Evolutionary conservation across 2,113 vertebrate species (phyloP).

Genomic region (Cynocephalus volans): DNA sequence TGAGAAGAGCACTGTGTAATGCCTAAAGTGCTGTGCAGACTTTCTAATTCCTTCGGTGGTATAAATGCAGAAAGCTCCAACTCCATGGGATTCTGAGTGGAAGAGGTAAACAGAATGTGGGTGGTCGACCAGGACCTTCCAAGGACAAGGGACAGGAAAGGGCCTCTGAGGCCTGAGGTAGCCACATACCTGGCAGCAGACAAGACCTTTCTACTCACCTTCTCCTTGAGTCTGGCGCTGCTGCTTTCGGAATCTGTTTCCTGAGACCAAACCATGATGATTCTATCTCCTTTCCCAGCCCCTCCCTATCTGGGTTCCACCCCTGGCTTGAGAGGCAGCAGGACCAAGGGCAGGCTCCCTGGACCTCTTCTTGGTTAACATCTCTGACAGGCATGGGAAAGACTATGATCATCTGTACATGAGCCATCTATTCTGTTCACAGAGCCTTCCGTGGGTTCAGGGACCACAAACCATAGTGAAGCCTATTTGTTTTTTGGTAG

Average conservation of each 20-base stretch:
- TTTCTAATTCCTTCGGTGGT: not conserved
- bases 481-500: slow-evolving; percentile 37
- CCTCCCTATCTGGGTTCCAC: not conserved
- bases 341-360: not conserved
- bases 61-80: not conserved
- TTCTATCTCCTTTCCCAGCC: not conserved
- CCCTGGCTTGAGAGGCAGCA: not conserved
- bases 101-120: not conserved
- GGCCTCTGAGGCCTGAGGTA: not conserved
- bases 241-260: not conserved
- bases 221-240: not conserved
- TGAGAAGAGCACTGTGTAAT: not conserved
- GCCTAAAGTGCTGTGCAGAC: not conserved
- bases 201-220: not conserved
- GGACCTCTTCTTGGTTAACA: not conserved
- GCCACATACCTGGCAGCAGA: not conserved
- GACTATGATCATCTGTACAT: not conserved
- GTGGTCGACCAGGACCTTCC: not conserved
- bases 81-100: not conserved
- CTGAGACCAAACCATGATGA: not conserved
- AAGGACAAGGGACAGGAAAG: not conserved
- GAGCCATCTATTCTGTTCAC: not conserved
- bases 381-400: not conserved
- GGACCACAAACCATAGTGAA: not conserved
- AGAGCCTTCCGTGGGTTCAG: not conserved